Evolutionary conservation across 2,113 vertebrate genomes (phyloP), one percentile per base, ranked within the genome.

Genomic region (Origma solitaria): DNA sequence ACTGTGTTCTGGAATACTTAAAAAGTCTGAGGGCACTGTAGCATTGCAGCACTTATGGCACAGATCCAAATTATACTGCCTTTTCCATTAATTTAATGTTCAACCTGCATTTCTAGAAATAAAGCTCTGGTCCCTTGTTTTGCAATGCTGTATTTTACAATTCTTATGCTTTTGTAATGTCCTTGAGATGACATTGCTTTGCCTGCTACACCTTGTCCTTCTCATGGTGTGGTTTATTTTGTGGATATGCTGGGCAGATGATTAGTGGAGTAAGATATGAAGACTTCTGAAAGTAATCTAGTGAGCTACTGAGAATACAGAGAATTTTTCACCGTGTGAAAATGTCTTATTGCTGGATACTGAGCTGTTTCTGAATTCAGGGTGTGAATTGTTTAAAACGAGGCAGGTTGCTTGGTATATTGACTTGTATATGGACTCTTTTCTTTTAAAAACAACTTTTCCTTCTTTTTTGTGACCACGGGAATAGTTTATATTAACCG

Each of bases 71-170:
- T 38, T 35, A 86, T 88, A 80, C 1, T 91, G 79, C 21, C 60
- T 83, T 91, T 91, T 80, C 82, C 54, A 62, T 92, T 73, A 93
- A 93, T 86, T 75, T 93, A 75, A 83, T 78, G 58, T 93, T 92
- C 93, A 86, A 37, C 58, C 25, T 70, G 64, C 60, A 57, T 83
- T 92, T 81, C 64, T 90, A 76, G 82, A 91, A 96, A 90, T 83
- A 61, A 89, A 89, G 35, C 49, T 81, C 37, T 20, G 19, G 61
- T 94, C 38, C 51, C 37, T 58, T 71, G 75, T 51, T 95, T 90
- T 83, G 47, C 80, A 88, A 45, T 57, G 45, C 33, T 50, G 20
- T 86, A 45, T 90, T 92, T 73, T 49, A 60, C 27, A 60, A 78
- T 93, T 85, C 17, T 56, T 70, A 2, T 45, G 53, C 28, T 92